A percentile compares a stretch with the other conserved stretches of the same genome.
Conservation (phyloP, 1,140 invertebrate genomes). For the Propsilocerus akamusi region DNA sequence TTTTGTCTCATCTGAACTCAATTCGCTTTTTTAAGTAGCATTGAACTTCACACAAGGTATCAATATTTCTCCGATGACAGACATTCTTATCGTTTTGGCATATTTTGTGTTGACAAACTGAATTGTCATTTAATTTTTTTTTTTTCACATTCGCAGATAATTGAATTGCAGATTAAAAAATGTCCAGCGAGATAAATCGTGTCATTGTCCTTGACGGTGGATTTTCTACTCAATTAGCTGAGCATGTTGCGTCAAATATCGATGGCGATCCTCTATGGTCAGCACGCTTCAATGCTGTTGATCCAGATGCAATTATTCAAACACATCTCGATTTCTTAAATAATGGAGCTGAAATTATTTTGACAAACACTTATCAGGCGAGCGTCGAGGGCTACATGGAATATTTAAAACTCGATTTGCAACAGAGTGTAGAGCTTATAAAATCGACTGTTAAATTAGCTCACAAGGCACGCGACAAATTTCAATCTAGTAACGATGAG, state of each 20-base stretch:
- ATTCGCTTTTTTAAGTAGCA: no score
- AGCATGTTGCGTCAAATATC: conserved; percentile 43
- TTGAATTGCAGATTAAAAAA: neutral
- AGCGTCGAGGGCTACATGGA: conserved; percentile 56
- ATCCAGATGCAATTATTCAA: conserved; percentile 49
- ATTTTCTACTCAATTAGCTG: conserved; percentile 55
- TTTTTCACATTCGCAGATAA: no score
- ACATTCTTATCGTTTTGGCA: no score
- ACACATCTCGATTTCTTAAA: conserved; percentile 60
- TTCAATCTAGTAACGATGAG: conserved; percentile 12
- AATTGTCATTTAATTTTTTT: no score
- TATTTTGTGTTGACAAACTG: no score
- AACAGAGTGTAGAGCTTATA: conserved; percentile 46
- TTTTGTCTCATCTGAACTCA: no score
- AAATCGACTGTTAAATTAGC: conserved; percentile 47
- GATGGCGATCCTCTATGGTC: conserved; percentile 68
- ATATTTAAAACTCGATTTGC: conserved; percentile 38
- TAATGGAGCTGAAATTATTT: conserved; percentile 69
- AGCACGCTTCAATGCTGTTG: conserved; percentile 43
- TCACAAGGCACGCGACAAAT: conserved; percentile 13
- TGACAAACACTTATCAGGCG: conserved; percentile 80
- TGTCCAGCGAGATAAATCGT: neutral
- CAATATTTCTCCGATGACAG: no score
- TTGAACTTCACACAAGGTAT: no score
- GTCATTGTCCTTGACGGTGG: conserved; percentile 54